These are phyloP conservation scores for Escarpia spicata DNA, from an alignment of 2,888 invertebrate genomes.

Conservation along the genomic window DNA sequence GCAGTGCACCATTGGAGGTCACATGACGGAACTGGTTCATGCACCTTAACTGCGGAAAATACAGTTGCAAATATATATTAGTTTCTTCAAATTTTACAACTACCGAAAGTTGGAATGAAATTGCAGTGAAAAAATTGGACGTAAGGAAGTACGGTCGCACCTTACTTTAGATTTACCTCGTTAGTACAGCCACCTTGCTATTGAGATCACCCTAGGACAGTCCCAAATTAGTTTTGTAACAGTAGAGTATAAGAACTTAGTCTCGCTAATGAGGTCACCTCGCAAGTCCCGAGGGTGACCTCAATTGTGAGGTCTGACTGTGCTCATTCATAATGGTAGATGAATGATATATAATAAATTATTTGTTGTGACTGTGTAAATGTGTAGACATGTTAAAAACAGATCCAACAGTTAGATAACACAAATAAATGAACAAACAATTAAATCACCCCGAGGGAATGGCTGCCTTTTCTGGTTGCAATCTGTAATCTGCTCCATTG, in stretches of 20 bases:
- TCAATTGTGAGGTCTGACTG: too few relatives aligned
- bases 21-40: neutral
- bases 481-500: too few relatives aligned
- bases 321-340: neutral
- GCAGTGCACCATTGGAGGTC: neutral
- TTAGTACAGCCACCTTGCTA: too few relatives aligned
- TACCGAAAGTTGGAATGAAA: neutral
- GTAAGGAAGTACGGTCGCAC: neutral
- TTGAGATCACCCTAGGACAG: too few relatives aligned
- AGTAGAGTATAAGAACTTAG: too few relatives aligned
- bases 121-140: neutral
- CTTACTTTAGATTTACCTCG: too few relatives aligned
- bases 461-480: too few relatives aligned
- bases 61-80: neutral
- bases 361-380: neutral
- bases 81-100: neutral
- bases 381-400: neutral
- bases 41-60: neutral
- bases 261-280: too few relatives aligned
- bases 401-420: neutral
- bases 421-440: neutral
- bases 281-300: too few relatives aligned
- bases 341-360: neutral
- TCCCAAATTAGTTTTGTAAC: too few relatives aligned
- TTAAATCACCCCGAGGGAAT: too few relatives aligned